Evolutionary conservation across 2,888 invertebrate species (phyloP).

Genomic region (Gastracanthus pulcherrimus): DNA sequence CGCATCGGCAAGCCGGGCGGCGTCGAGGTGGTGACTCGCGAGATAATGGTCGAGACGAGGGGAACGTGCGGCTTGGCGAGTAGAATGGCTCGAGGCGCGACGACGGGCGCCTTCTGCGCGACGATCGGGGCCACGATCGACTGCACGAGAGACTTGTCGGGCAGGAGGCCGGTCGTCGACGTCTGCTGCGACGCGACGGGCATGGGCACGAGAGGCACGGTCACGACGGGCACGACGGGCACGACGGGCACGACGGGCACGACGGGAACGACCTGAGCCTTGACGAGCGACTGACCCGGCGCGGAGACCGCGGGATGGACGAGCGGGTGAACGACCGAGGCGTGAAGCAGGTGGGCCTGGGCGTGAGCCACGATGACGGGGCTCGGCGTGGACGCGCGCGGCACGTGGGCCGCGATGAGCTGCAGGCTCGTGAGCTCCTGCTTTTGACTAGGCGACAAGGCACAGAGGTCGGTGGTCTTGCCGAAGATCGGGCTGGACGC

Average conservation of each 20-base stretch:
- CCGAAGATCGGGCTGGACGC: conserved; percentile 62
- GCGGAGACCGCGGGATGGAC: conserved; percentile 59
- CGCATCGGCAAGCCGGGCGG: conserved; percentile 55
- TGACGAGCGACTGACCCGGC: conserved; percentile 68
- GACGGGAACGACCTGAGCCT: conserved; percentile 63
- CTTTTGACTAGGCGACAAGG: conserved; percentile 56
- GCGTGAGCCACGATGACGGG: conserved; percentile 78
- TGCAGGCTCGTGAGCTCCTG: conserved; percentile 79
- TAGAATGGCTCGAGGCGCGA: conserved; percentile 62
- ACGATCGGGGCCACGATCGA: conserved; percentile 32
- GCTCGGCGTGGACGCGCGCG: conserved; percentile 78
- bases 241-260: too few relatives aligned
- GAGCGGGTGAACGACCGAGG: conserved; percentile 67
- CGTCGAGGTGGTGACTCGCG: conserved; percentile 63
- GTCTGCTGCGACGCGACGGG: conserved; percentile 65
- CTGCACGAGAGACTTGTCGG: conserved; percentile 40
- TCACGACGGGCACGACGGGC: too few relatives aligned
- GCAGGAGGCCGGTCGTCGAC: conserved; percentile 16
- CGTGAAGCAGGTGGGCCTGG: conserved; percentile 68
- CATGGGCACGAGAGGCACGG: too few relatives aligned
- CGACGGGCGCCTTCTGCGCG: conserved; percentile 59
- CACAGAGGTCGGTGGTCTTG: conserved; percentile 61
- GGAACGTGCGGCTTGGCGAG: conserved; percentile 65
- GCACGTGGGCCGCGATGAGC: conserved; percentile 84
- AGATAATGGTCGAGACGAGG: conserved; percentile 67